These are phyloP conservation scores for Jordanella pulchra DNA, from an alignment of 2,797 vertebrate species.

Conservation along the genomic window DNA sequence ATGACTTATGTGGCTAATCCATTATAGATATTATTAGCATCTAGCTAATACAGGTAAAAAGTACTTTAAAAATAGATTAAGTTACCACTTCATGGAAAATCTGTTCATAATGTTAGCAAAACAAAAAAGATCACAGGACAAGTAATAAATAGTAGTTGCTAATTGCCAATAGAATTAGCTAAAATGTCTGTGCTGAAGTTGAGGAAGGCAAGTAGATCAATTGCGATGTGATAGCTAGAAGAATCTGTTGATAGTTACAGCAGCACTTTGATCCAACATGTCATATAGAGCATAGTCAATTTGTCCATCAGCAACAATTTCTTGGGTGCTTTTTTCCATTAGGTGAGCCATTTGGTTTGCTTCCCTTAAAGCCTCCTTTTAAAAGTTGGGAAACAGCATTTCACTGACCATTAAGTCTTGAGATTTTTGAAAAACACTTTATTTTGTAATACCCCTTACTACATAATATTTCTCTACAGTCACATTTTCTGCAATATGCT, in stretches of 20 bases:
- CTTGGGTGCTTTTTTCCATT: conserved; percentile 40
- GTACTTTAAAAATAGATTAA: not conserved
- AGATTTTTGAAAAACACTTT: not conserved
- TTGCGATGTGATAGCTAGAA: conserved; percentile 26
- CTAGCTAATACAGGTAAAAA: not conserved
- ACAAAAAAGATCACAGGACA: not conserved
- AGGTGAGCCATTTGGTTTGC: conserved; percentile 24
- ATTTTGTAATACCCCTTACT: not conserved
- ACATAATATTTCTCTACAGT: conserved; percentile 25
- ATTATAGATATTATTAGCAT: not conserved
- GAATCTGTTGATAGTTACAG: conserved; percentile 40
- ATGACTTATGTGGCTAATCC: not conserved
- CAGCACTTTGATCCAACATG: conserved; percentile 48
- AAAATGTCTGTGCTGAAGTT: not conserved
- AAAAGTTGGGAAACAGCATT: not conserved
- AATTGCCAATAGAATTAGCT: not conserved
- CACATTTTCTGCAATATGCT: conserved; percentile 25
- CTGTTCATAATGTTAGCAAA: too few relatives aligned
- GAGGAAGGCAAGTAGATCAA: not conserved
- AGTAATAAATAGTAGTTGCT: too few relatives aligned
- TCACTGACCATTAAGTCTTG: not conserved
- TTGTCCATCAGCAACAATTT: conserved; percentile 43
- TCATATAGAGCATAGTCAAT: conserved; percentile 28
- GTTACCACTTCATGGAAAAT: not conserved
- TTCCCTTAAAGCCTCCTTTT: conserved; percentile 12